phyloP scores from a whole-genome alignment of 2,113 vertebrate species.

The Xiphias gladius region DNA sequence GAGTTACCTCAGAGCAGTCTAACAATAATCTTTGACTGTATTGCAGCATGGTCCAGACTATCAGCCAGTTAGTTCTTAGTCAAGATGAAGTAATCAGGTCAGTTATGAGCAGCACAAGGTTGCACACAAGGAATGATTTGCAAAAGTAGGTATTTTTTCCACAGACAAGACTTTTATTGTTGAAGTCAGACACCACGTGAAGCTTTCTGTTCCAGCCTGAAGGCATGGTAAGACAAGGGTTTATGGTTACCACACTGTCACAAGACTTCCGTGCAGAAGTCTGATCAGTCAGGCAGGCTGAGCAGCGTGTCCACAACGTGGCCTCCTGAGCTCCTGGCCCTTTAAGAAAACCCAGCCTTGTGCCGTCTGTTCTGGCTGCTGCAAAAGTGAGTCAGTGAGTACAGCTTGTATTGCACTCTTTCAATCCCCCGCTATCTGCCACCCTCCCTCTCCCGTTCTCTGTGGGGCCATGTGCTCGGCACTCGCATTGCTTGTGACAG shows the following conservation, averaged over 20 bases:
- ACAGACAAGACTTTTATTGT: conserved; percentile 64
- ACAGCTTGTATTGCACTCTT: conserved; percentile 71
- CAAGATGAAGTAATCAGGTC: conserved; percentile 46
- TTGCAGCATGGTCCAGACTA: conserved; percentile 3
- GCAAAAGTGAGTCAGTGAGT: conserved; percentile 81
- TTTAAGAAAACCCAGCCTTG: conserved; percentile 75
- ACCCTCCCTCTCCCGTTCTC: conserved; percentile 58
- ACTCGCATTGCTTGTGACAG: conserved; percentile 76
- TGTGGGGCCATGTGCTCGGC: conserved; percentile 78
- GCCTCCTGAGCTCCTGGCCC: conserved; percentile 68
- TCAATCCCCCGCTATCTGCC: conserved; percentile 53
- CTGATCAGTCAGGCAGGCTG: conserved; percentile 35
- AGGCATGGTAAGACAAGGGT: conserved; percentile 63
- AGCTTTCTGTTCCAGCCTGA: conserved; percentile 47
- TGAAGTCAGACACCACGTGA: conserved; percentile 58
- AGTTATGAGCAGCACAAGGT: conserved; percentile 32
- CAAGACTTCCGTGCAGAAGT: conserved; percentile 64
- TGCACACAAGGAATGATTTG: conserved; percentile 18
- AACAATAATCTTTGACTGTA: background rate
- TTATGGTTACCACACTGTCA: conserved; percentile 71
- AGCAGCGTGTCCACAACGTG: conserved; percentile 78
- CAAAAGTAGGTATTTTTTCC: conserved; percentile 5
- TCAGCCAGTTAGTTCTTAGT: background rate
- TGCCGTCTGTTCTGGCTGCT: conserved; percentile 62
- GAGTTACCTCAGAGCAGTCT: background rate